Conservation (phyloP, 2,797 vertebrate genomes). For the Falco columbarius region DNA sequence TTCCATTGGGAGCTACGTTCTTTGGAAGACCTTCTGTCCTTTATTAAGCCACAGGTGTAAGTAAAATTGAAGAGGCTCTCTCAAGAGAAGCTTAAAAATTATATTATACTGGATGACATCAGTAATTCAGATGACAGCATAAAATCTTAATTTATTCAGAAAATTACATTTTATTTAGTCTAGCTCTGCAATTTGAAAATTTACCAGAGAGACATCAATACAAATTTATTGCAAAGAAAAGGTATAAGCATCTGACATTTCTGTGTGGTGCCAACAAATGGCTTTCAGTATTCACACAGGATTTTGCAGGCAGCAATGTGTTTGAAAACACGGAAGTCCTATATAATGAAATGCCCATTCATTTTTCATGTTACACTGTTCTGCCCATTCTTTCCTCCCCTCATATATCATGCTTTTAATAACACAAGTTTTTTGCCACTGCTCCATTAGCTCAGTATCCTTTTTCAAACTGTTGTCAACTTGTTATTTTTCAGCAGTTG, state of each 20-base stretch:
- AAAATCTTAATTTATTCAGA: constrained; percentile 78
- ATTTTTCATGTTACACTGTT: constrained; percentile 45
- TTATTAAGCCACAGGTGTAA: constrained; percentile 69
- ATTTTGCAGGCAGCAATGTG: neutral
- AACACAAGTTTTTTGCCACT: constrained; percentile 42
- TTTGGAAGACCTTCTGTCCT: constrained; percentile 52
- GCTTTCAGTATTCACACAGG: neutral
- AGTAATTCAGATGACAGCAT: constrained; percentile 64
- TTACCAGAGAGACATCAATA: constrained; percentile 61
- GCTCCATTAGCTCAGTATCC: constrained; percentile 54
- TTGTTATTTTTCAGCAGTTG: constrained; percentile 37
- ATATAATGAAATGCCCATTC: constrained; percentile 56
- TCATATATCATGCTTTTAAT: constrained; percentile 64
- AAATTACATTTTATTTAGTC: constrained; percentile 78
- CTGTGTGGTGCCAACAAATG: constrained; percentile 52
- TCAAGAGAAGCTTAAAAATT: constrained; percentile 53
- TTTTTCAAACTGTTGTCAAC: constrained; percentile 59
- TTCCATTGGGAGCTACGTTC: neutral
- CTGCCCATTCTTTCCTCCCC: constrained; percentile 33
- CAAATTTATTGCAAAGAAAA: constrained; percentile 60
- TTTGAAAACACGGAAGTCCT: constrained; percentile 23
- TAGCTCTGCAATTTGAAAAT: constrained; percentile 73
- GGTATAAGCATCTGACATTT: constrained; percentile 43
- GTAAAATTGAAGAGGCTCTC: constrained; percentile 47
- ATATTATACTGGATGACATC: constrained; percentile 62